Base-by-base conservation (phyloP, 2,888 invertebrate species). In the Drosophila kambysellisi region DNA sequence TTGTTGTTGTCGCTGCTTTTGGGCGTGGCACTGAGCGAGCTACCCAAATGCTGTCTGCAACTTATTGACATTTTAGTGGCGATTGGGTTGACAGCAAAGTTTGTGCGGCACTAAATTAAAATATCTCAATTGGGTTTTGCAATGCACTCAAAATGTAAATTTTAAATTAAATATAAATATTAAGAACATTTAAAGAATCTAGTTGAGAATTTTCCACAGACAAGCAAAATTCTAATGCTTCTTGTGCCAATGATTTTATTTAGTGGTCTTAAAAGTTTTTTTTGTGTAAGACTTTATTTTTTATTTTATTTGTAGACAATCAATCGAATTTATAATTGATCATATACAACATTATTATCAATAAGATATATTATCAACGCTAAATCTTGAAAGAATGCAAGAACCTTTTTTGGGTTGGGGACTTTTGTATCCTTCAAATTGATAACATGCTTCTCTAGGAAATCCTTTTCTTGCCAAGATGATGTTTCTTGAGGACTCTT, bases 1-100 rank as follows among this genome's bases (percentile, higher is more conserved):
- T 67, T 68, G 58, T 50, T 68, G 58, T 50, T 66, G 53, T 66
- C 63, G 52, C 66, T 50, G 61, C 56, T 70, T 64, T 65, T 56
- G 75, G 70, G 79, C 65, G 79, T 74, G 74, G 59, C 67, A 43
- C 35, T 39, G 66, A 71, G 74, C 37, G 75, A 81, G 79, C 81
- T 76, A 73, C 74, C 74, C 64, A 50, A 76, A 48, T 77, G 17
- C 74, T 73, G 82, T 81, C 86, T 87, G 86, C 88, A 87, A 86
- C 86, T 82, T 87, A 87, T 87, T 87, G 86, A 87, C 78, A 85
- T 86, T 84, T 88, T 54, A 4, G 6, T 32, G 33, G 9, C 17
- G 12, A 67, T 62, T 33, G 75, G 82, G 81, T 46, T 37, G 62
- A 1, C 48, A 52, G 20, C 39, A 37, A 66, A 60, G 30, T 71